Evolutionary conservation across 2,888 invertebrate species (phyloP), one percentile per base, ranked within the genome.

Genomic region (Lycia hirtaria): DNA sequence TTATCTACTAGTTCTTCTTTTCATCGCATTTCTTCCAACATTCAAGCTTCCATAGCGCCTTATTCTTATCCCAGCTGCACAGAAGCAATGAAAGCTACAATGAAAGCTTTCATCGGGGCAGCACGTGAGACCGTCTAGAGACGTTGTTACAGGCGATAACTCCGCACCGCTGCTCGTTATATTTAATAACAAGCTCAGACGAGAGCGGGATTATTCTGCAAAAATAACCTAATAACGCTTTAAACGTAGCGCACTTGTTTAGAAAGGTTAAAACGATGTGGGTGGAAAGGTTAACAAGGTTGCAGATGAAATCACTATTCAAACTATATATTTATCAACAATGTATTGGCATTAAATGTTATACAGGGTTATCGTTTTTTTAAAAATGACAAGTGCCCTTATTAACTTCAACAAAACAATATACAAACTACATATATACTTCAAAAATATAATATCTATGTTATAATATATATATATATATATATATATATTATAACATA

Each of bases 181-280:
- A 66, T 66, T 64, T 62, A 59, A 64, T 59, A 59, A 30, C 58
- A 58, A 62, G 40, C 54, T 62, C 44, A 41, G 49, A 44, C 56
- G 56, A 44, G 56, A 58, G 60, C 54, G 45, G 32, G 19, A 41
- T 60, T 62, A 54, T 58, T 40, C 17, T 41, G 26, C 26, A 28
- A 59, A 62, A 43, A 30, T 45, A 26, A 19, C 28, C 14, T 49
- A 26, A 24, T 41, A 37, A 20, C 4, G 37, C 38, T 22, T 17
- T 40, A 40, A 22, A 40, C 28, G 44, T 17, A 20, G 26, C 3
- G 20, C 12, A 20, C 19, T 30, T 7, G 22, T 33, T 45, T 32
- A 33, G 45, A 38, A 37, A 24, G 35, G 40, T 35, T 24, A 32
- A 52, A 52, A 44, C 17, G 43, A 52, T 44, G 14, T 51, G 33